Evolutionary conservation across 2,797 vertebrate genomes (phyloP), one percentile per base, ranked within the genome.

Genomic region (Podarcis lilfordi): DNA sequence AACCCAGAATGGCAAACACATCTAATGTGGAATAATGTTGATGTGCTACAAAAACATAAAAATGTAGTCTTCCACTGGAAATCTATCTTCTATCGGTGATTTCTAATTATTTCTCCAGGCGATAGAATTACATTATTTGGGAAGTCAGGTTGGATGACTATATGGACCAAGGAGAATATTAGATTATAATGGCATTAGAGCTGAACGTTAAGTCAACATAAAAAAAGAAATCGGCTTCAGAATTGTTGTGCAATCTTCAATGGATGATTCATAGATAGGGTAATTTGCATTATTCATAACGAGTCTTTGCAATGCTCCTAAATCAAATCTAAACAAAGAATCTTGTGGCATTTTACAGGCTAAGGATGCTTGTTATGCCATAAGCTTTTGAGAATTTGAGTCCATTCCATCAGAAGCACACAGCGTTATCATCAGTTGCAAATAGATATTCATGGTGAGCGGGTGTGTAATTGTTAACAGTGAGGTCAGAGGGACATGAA

Each of bases 201-300:
- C 15, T 55, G 55, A 59, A 55, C 17, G 40, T 61, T 61, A 40
- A 40, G 64, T 8, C 72, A 85, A 64, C 21, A 3, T 19, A 40
- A 59, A 29, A 23, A 8, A 23, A 7, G 37, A 61, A 19, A 37
- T n/a, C 11, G 21, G 13, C 6, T 27, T 35, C 69, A 29, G 66
- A 29, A 59, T 21, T 80, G 68, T 80, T 50, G 29, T 80, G 35
- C 25, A 71, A 21, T n/a, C 29, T 66, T 82, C 61, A 77, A 50
- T 66, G 25, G 45, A 66, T 75, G 59, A 32, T 45, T 43, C 69
- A 77, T n/a, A 82, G 25, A 40, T 21, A 68, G 40, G 8, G 29
- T 37, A 35, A 82, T 87, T 50, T 87, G 21, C 69, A 87, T 87
- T 64, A 87, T 82, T 87, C 79, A 66, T 45, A 75, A 64, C 27